Evolutionary conservation across 2,797 vertebrate species (phyloP), one percentile per base, ranked within the genome.

Genomic region (Coracias cyanogaster): DNA sequence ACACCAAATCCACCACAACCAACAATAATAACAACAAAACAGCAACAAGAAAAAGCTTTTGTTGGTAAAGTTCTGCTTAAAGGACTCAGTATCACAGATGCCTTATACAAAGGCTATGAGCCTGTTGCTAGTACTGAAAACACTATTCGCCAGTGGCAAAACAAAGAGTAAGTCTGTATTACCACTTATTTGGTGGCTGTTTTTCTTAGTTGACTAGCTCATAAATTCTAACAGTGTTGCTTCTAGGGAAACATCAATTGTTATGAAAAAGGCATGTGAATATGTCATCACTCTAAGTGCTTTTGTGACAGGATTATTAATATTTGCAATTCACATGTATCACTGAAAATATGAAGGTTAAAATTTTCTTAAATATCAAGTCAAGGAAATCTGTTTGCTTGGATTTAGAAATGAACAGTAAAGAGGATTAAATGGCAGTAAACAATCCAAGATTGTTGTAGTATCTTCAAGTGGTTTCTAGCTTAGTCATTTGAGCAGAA

Each of bases 381-480:
- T 82, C 67, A 88, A 93, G 61, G 57, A 93, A 77, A 88, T 77
- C 66, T 82, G 57, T 35, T 46, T 90, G 31, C 22, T 66, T 65
- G 35, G 49, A 58, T 73, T 64, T 57, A 73, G 20, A 69, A 90
- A 94, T 90, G 10, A 91, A 87, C 28, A 85, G n/a, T 93, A 96
- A 91, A 90, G 46, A 94, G 46, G 62, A 45, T 51, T 90, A 92
- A 92, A 78, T 77, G 28, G 8, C 73, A 96, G 86, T 71, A 57
- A 96, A 74, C 3, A 83, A 22, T 46, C 7, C 15, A 43, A 67
- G 37, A 65, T 2, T 41, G 6, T 29, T 94, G 57, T 45, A 84
- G 79, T 95, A 92, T 74, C 89, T 95, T 91, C 77, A 84, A 91
- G 33, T 70, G 70, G 58, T 90, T 97, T 95, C 82, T 91, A 88